Evolutionary conservation across 1,140 invertebrate genomes (phyloP).

Genomic region (Druon quercuslanigerum): DNA sequence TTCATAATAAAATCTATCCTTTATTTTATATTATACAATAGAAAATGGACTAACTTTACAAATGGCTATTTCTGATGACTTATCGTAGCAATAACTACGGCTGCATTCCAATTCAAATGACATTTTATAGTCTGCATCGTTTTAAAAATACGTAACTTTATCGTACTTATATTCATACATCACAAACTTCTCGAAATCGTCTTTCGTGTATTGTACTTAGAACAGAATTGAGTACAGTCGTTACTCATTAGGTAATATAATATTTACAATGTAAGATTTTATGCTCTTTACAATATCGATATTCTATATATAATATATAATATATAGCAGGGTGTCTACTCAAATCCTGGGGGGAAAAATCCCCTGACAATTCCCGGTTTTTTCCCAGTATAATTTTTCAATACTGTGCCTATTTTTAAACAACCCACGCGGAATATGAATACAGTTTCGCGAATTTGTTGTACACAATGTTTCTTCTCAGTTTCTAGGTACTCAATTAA

Average conservation of each 20-base stretch:
- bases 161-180: slow-evolving; percentile 10
- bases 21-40: slow-evolving; percentile 26
- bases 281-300: slow-evolving; percentile 29
- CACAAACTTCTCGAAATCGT: slow-evolving; percentile 22
- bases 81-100: slow-evolving; percentile 11
- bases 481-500: no score
- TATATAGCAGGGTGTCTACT: no score
- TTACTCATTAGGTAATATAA: slow-evolving; percentile 2
- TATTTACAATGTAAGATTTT: slow-evolving; percentile 25
- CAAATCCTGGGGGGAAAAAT: no score
- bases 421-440: no score
- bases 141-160: slow-evolving; percentile 12
- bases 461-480: no score
- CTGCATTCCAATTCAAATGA: background rate
- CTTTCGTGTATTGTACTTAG: slow-evolving; percentile 26
- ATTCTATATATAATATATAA: background rate
- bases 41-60: slow-evolving; percentile 25
- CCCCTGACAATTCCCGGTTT: no score
- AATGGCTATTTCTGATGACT: slow-evolving; percentile 22
- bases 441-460: no score
- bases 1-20: slow-evolving; percentile 26
- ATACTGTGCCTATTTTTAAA: no score
- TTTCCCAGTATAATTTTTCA: no score
- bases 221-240: slow-evolving; percentile 11
- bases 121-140: background rate